Percentiles rank a stretch among this genome's conserved stretches.
Evolutionary conservation across 2,888 invertebrate genomes (phyloP).

Genomic region (Oscheius sp.): DNA sequence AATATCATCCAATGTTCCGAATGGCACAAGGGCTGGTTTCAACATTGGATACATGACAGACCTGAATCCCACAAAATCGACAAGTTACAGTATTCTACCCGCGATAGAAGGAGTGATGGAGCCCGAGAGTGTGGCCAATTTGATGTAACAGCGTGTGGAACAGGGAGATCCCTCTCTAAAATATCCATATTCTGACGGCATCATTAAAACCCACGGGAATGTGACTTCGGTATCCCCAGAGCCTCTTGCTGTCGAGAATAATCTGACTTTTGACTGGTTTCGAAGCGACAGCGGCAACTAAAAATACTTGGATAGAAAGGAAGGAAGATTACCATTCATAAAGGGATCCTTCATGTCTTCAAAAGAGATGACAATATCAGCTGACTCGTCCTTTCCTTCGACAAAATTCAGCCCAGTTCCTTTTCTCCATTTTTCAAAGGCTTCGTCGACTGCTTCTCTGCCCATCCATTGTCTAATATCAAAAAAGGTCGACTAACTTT

Average conservation of each 20-base stretch:
- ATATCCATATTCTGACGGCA: background rate
- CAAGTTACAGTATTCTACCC: slow-evolving; percentile 36
- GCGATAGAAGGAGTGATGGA: slow-evolving; percentile 61
- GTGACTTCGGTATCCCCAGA: slow-evolving; percentile 47
- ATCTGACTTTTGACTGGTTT: slow-evolving; percentile 48
- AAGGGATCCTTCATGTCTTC: slow-evolving; percentile 50
- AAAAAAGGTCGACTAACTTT: slow-evolving; percentile 12
- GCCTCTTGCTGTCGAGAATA: slow-evolving; percentile 47
- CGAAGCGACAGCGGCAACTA: slow-evolving; percentile 48
- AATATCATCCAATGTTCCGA: slow-evolving; percentile 47
- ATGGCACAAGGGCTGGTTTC: slow-evolving; percentile 51
- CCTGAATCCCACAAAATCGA: slow-evolving; percentile 23
- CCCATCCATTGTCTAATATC: background rate
- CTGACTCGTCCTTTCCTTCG: slow-evolving; percentile 35
- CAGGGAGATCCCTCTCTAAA: slow-evolving; percentile 46
- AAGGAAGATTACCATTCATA: slow-evolving; percentile 40
- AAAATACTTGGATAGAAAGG: slow-evolving; percentile 5
- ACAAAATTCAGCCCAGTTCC: slow-evolving; percentile 47
- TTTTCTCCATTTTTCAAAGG: slow-evolving; percentile 52
- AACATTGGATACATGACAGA: slow-evolving; percentile 69
- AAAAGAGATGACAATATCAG: slow-evolving; percentile 62
- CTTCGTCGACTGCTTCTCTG: slow-evolving; percentile 47
- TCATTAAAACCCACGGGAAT: slow-evolving; percentile 38
- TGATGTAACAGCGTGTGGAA: slow-evolving; percentile 62
- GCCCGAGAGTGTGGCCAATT: slow-evolving; percentile 67